A percentile compares a stretch with the other conserved stretches of the same genome.
These are phyloP conservation scores for Motacilla alba DNA, from an alignment of 2,113 vertebrate species.

Conservation along the genomic window DNA sequence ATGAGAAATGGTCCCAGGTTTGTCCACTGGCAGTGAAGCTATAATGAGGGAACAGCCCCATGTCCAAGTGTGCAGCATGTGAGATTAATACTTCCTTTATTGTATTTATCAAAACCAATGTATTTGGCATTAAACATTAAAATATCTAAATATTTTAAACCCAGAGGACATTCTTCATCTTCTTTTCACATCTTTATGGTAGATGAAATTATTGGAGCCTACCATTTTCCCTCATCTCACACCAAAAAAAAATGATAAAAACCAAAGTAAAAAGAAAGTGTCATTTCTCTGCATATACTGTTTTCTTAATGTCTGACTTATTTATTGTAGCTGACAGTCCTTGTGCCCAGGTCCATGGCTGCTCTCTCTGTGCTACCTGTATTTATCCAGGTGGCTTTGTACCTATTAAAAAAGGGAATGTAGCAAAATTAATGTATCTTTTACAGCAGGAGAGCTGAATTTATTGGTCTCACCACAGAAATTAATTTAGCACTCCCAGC, in stretches of 20 bases:
- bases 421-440: constrained; percentile 41
- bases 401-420: not conserved
- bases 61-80: not conserved
- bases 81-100: not conserved
- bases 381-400: constrained; percentile 31
- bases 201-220: not conserved
- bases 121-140: constrained; percentile 25
- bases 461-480: constrained; percentile 32
- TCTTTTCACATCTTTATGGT: not conserved
- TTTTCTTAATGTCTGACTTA: not conserved
- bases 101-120: not conserved
- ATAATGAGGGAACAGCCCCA: accelerated
- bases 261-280: not conserved
- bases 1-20: not conserved
- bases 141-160: constrained; percentile 11
- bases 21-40: not conserved
- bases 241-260: not conserved
- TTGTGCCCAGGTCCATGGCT: not conserved
- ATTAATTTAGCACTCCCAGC: constrained; percentile 37
- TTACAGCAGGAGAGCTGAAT: constrained; percentile 19
- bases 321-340: not conserved
- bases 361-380: not conserved
- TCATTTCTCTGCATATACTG: not conserved
- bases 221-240: not conserved
- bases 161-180: not conserved